phyloP scores from a whole-genome alignment of 2,113 vertebrate species.

The Gymnorhina tibicen region DNA sequence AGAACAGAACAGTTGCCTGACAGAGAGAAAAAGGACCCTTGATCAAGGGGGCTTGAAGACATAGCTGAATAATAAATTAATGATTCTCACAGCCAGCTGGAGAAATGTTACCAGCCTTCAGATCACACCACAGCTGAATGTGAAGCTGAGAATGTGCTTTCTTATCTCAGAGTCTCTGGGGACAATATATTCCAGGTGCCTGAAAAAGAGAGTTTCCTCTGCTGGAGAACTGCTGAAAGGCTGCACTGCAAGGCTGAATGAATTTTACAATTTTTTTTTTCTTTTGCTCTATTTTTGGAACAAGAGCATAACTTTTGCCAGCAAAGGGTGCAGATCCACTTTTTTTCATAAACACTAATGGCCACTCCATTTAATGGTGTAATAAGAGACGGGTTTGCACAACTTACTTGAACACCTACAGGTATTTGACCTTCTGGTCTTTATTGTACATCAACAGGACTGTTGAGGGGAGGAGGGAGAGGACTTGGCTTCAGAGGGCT shows the following conservation, averaged over 20 bases:
- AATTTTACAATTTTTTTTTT: not conserved
- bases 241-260: not conserved
- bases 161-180: not conserved
- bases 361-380: not conserved
- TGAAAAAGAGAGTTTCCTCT: slow-evolving; percentile 3
- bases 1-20: not conserved
- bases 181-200: not conserved
- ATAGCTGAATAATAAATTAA: not conserved
- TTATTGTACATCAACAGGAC: not conserved
- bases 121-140: not conserved
- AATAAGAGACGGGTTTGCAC: not conserved
- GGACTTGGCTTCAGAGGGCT: not conserved
- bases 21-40: not conserved
- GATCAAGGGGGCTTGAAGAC: not conserved
- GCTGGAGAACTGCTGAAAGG: not conserved
- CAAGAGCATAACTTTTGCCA: not conserved
- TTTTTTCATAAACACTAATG: not conserved
- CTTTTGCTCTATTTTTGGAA: not conserved
- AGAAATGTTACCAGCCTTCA: slow-evolving; percentile 6
- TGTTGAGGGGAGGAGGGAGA: not conserved
- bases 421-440: not conserved
- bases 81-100: not conserved
- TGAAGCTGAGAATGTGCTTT: not conserved
- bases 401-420: not conserved
- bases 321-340: not conserved